Evolutionary conservation across 2,888 invertebrate species (phyloP).

Genomic region (Eupeodes luniger): DNA sequence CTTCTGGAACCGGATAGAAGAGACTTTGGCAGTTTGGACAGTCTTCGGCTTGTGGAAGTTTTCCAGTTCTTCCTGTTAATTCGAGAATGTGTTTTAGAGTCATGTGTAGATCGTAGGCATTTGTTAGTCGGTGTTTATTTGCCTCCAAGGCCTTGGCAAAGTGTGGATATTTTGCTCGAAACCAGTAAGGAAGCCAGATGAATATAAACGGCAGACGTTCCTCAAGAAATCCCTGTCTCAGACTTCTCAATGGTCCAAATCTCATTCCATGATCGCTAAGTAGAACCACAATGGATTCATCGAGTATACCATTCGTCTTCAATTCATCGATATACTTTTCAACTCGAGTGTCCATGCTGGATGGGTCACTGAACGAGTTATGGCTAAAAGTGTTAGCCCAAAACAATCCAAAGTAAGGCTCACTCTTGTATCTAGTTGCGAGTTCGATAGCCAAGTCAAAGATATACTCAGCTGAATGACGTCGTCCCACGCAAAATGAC

Average conservation of each 20-base stretch:
- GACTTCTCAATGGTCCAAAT: slow-evolving; percentile 88
- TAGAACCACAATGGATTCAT: slow-evolving; percentile 88
- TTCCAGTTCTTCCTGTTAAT: slow-evolving; percentile 83
- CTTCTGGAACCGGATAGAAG: slow-evolving; percentile 86
- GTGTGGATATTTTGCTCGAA: slow-evolving; percentile 85
- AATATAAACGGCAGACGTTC: slow-evolving; percentile 90
- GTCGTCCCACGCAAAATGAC: slow-evolving; percentile 87
- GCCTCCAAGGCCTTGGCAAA: slow-evolving; percentile 85
- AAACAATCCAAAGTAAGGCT: slow-evolving; percentile 89
- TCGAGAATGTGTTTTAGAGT: slow-evolving; percentile 87
- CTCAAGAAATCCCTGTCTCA: slow-evolving; percentile 90
- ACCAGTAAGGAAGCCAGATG: slow-evolving; percentile 88
- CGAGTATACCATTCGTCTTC: slow-evolving; percentile 85
- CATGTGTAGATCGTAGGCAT: slow-evolving; percentile 90
- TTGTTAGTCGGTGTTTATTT: slow-evolving; percentile 88
- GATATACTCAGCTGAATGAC: slow-evolving; percentile 87
- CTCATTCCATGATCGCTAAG: slow-evolving; percentile 92
- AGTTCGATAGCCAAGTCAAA: slow-evolving; percentile 89
- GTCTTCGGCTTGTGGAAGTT: slow-evolving; percentile 82
- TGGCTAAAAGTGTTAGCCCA: slow-evolving; percentile 92
- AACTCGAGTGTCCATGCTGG: slow-evolving; percentile 87
- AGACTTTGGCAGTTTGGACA: slow-evolving; percentile 88
- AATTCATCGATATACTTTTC: slow-evolving; percentile 86
- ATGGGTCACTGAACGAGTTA: slow-evolving; percentile 87
- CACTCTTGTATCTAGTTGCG: slow-evolving; percentile 86